Evolutionary conservation across 2,113 vertebrate genomes (phyloP).

Genomic region (Lamprologus sp.): DNA sequence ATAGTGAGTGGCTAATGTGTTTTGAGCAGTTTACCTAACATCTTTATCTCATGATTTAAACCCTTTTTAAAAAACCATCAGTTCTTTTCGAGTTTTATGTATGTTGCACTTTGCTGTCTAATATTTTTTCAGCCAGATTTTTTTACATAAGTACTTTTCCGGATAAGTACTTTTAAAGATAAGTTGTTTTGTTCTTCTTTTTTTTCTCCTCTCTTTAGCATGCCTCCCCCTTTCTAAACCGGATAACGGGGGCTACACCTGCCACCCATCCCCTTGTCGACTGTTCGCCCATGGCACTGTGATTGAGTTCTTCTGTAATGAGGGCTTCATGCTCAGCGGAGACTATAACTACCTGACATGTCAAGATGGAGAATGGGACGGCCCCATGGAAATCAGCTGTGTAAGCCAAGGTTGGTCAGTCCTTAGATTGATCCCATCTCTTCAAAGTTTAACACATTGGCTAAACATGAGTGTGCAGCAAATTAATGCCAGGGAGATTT

Average conservation of each 20-base stretch:
- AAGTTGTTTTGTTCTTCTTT: not conserved
- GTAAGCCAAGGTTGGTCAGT: conserved; percentile 80
- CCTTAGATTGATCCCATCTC: not conserved
- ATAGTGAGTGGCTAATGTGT: not conserved
- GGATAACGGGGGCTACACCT: conserved; percentile 90
- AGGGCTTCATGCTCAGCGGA: conserved; percentile 88
- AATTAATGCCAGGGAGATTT: not conserved
- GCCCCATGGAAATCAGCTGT: conserved; percentile 88
- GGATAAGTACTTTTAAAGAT: not conserved
- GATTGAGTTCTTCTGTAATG: conserved; percentile 91
- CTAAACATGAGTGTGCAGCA: not conserved
- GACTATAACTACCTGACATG: conserved; percentile 97
- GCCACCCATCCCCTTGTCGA: conserved; percentile 88
- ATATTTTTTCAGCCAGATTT: not conserved
- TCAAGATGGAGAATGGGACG: conserved; percentile 91
- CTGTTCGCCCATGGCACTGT: conserved; percentile 84
- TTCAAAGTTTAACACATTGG: not conserved
- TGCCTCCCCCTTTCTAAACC: conserved; percentile 86
- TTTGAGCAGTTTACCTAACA: not conserved
- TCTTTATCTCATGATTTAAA: not conserved
- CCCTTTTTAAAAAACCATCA: not conserved
- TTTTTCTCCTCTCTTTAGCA: conserved; percentile 56
- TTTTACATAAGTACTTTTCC: not conserved
- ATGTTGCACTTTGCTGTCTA: not conserved
- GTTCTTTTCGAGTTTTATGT: not conserved